Base-by-base conservation (phyloP, 2,797 vertebrate species). In the Merluccius polli region DNA sequence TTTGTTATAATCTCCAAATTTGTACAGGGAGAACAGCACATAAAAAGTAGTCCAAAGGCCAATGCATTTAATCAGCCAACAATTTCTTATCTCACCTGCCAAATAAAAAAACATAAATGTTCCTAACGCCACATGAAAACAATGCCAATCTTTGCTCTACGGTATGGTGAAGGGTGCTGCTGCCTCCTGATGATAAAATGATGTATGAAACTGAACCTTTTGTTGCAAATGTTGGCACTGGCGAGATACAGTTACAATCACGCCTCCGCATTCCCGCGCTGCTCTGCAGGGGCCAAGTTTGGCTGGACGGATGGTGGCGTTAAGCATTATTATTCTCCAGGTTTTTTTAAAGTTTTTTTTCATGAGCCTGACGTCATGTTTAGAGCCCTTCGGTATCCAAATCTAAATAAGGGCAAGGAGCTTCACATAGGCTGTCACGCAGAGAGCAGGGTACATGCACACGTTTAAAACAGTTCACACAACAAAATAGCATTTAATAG, bases 81-180 rank as follows among this genome's bases (percentile, higher is more conserved):
- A 85, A 81, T 86, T 88, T 91, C 87, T 65, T 67, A 21, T 91
- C 86, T 86, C 36, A 89, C 85, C 86, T 92, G 92, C 91, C 94
- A 95, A 93, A 78, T 85, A 92, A 93, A 95, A 93, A 73, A 52
- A 63, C 5, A 59, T 63, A 72, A 12, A 11, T 6, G 44, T 71
- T 35, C 33, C 3, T 1, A 75, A 70, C 41, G 15, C 15, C 18
- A 48, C 44, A 21, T 48, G 44, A 48, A 59, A 59, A n/a, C 52
- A 59, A 59, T 10, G 21, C 52, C 52, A 59, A n/a, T n/a, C 52
- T 59, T 59, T 59, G 52, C 21, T 59, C 7, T 7, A 21, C 52
- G 21, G 52, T n/a, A 1, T 0, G 52, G 52, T 59, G 52, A 48
- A 48, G 44, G 18, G 44, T 21, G 16, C 44, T 18, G 44, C 44